phyloP scores from a whole-genome alignment of 2,888 invertebrate species.

The Pseudococcus longispinus region DNA sequence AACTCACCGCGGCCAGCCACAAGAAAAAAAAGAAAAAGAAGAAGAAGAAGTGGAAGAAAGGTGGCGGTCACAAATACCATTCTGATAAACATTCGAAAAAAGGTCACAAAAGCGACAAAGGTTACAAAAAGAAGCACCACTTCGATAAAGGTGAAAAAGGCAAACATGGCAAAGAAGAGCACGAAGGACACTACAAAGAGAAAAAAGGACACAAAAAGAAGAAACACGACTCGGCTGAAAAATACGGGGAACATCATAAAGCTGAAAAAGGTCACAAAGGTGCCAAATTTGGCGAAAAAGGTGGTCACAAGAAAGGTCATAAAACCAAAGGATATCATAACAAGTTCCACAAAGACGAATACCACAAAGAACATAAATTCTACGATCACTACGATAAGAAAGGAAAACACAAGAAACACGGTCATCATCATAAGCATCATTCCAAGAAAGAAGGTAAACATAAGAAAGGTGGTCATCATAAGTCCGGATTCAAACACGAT shows the following conservation, averaged over 20 bases:
- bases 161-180: conserved; percentile 78
- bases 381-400: conserved; percentile 87
- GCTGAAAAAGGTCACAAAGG: conserved; percentile 74
- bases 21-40: conserved; percentile 61
- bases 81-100: conserved; percentile 74
- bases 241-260: conserved; percentile 73
- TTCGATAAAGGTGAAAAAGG: conserved; percentile 82
- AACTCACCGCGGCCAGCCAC: conserved; percentile 63
- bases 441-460: conserved; percentile 79
- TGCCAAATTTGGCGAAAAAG: conserved; percentile 75
- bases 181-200: conserved; percentile 73
- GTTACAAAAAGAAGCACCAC: conserved; percentile 77
- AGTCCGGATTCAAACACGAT: conserved; percentile 79
- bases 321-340: conserved; percentile 81
- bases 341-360: conserved; percentile 82
- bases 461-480: conserved; percentile 81
- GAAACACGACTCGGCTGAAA: conserved; percentile 71
- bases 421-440: conserved; percentile 79
- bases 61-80: conserved; percentile 75
- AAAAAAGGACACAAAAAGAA: conserved; percentile 71
- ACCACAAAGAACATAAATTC: conserved; percentile 81
- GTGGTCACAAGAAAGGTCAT: conserved; percentile 79
- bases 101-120: conserved; percentile 80
- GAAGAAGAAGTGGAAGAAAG: conserved; percentile 61
- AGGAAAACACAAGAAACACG: conserved; percentile 78